Conservation (phyloP, 2,113 vertebrate genomes). For the Antechinus stuartii region DNA sequence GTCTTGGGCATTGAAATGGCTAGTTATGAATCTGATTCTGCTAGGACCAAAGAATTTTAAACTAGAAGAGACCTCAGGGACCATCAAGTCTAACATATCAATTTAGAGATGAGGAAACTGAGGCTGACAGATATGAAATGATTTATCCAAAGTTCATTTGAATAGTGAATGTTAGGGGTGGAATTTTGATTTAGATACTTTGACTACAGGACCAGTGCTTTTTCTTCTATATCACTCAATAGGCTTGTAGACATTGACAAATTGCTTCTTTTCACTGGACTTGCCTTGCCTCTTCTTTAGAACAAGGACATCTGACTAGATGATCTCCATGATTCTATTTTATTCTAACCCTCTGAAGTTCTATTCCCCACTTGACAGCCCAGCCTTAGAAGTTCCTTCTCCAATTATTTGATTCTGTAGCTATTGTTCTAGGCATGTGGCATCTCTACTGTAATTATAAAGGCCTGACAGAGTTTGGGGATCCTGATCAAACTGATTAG, state of each 20-base stretch:
- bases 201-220: not conserved
- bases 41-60: not conserved
- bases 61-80: not conserved
- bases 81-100: not conserved
- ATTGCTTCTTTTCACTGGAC: not conserved
- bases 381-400: not conserved
- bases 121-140: not conserved
- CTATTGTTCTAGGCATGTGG: not conserved
- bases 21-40: not conserved
- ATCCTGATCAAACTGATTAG: constrained; percentile 22
- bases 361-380: not conserved
- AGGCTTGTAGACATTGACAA: not conserved
- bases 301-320: no score
- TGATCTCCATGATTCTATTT: not conserved
- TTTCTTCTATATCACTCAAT: not conserved
- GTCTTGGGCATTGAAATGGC: not conserved
- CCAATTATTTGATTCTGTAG: not conserved
- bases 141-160: not conserved
- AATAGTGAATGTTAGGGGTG: not conserved
- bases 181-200: not conserved
- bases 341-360: not conserved
- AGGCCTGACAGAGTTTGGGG: not conserved
- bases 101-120: not conserved
- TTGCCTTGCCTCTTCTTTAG: not conserved
- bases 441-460: not conserved